A percentile compares a stretch with the other conserved stretches of the same genome.
Conservation (phyloP, 2,888 invertebrate genomes). For the Cepaea hortensis region DNA sequence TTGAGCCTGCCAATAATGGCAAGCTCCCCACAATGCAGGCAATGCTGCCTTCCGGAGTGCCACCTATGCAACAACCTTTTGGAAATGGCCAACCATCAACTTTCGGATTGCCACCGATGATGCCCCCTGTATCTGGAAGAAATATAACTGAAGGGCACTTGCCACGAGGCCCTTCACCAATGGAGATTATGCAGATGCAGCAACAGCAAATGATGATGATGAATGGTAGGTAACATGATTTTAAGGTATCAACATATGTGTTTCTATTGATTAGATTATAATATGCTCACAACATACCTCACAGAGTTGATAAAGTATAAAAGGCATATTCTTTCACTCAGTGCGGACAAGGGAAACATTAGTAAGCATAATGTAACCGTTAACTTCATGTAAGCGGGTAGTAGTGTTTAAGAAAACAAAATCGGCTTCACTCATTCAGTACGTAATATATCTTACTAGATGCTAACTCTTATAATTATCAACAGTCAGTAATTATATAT, state of each 20-base stretch:
- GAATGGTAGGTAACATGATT: neutral
- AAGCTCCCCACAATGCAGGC: neutral
- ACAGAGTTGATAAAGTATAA: too few relatives aligned
- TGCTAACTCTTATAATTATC: too few relatives aligned
- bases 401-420: too few relatives aligned
- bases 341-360: too few relatives aligned
- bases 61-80: neutral
- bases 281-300: too few relatives aligned
- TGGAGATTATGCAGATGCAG: neutral
- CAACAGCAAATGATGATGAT: conserved; percentile 3
- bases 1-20: neutral
- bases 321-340: too few relatives aligned
- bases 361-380: too few relatives aligned
- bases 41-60: neutral
- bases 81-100: neutral
- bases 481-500: too few relatives aligned
- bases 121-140: conserved; percentile 1
- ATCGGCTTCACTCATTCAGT: too few relatives aligned
- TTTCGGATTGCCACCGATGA: neutral
- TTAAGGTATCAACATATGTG: neutral
- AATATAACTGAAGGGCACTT: neutral
- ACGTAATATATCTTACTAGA: too few relatives aligned
- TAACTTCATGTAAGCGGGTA: too few relatives aligned
- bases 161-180: neutral
- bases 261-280: neutral